phyloP scores from a whole-genome alignment of 37 sponge, comb jelly and placozoan genomes.

The Chondrosia reniformis region DNA sequence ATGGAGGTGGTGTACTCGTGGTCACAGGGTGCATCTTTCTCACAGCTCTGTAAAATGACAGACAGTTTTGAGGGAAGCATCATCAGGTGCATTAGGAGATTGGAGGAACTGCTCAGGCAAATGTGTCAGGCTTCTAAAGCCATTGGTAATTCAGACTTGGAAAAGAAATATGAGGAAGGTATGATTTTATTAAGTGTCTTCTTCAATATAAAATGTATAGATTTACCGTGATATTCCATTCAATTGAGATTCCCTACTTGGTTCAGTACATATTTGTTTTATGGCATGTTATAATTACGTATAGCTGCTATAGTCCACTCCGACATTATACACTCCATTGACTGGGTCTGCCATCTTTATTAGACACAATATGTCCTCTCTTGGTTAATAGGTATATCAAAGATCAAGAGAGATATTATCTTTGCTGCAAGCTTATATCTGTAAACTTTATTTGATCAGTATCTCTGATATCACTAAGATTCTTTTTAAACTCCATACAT shows the following conservation, averaged over 20 bases:
- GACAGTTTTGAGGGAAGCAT: constrained; percentile 95
- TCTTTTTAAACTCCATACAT: too few relatives aligned
- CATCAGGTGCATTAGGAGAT: constrained; percentile 89
- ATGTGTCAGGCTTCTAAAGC: constrained; percentile 97
- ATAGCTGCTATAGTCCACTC: too few relatives aligned
- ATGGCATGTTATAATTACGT: too few relatives aligned
- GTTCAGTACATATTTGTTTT: too few relatives aligned
- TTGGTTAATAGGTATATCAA: constrained; percentile 63
- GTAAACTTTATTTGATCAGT: constrained; percentile 11
- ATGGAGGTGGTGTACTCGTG: constrained; percentile 96
- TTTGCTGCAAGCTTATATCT: constrained; percentile 99
- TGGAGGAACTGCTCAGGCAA: constrained; percentile 94
- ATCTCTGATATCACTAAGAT: too few relatives aligned
- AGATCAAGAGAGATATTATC: constrained; percentile 98
- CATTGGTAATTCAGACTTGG: constrained; percentile 93
- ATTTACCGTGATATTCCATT: neutral
- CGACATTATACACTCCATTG: too few relatives aligned
- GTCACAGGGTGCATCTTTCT: constrained; percentile 86
- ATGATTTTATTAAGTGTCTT: neutral
- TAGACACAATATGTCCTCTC: neutral
- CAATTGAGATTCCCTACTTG: too few relatives aligned
- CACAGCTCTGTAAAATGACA: constrained; percentile 97
- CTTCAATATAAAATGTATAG: neutral
- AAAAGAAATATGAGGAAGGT: constrained; percentile 91
- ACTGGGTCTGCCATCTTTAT: neutral